Evolutionary conservation across 2,113 vertebrate genomes (phyloP), one percentile per base, ranked within the genome.

Genomic region (Platichthys flesus): DNA sequence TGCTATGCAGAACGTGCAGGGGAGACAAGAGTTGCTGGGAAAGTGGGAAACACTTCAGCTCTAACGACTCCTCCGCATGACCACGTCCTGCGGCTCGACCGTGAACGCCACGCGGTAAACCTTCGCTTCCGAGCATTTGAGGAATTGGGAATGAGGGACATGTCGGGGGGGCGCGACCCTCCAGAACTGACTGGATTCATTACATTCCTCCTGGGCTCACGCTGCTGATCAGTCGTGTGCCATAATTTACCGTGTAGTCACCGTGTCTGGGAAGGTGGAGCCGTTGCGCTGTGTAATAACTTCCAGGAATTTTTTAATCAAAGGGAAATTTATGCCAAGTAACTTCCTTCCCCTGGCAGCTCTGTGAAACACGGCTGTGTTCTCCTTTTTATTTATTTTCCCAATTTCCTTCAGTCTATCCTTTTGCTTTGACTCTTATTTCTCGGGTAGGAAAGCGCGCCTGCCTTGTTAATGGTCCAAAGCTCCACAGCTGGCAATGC

Each of bases 41-140:
- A 74, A 77, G 72, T 74, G 68, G 67, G 70, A 78, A 71, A 59
- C 37, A 65, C 69, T 85, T 83, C n/a, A 71, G 9, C 76, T 76
- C 72, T 59, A 85, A 78, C 69, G 67, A 80, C 63, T 86, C 71
- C 56, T 80, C 69, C 21, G 69, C 0, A 0, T 70, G 69, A 69
- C 45, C 70, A 77, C 49, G 59, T 66, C 40, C 51, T 63, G 60
- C 71, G 57, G 67, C 72, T 68, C 74, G 56, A 55, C 61, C n/a
- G 63, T 45, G 23, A 60, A 75, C n/a, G 26, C 37, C 71, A 68
- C 76, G 60, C 37, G 63, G 62, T 78, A 81, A 70, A 67, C 31
- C 79, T 79, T 67, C 6, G 1, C 31, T 31, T 31, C 4, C 63
- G 23, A 68, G 67, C 24, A 60, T 67, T 45, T 20, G 1, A 73